Evolutionary conservation across 1,140 invertebrate species (phyloP).

Genomic region (Bicyclus anynana): DNA sequence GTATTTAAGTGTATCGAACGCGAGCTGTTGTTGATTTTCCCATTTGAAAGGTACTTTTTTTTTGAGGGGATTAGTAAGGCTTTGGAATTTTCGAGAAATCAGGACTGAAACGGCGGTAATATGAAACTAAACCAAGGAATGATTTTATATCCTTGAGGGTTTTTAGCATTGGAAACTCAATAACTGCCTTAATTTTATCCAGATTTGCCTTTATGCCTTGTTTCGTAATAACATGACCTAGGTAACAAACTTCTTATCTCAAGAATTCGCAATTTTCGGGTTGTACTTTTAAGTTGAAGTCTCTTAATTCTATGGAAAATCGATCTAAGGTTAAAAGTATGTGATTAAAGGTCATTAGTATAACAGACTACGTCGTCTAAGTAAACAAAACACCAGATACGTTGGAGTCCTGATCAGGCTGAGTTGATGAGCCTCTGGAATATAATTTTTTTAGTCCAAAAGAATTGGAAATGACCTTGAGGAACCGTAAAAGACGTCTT

Average conservation of each 20-base stretch:
- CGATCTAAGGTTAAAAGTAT: conserved; percentile 2
- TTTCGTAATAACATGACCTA: conserved; percentile 15
- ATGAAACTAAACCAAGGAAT: no score
- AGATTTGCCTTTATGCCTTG: conserved; percentile 14
- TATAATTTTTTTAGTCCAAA: conserved; percentile 39
- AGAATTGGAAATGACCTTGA: conserved; percentile 51
- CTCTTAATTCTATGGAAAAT: conserved; percentile 9
- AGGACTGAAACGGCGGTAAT: no score
- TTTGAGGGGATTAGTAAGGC: no score
- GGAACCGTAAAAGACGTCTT: conserved; percentile 51
- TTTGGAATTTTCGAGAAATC: no score
- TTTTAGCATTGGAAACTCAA: conserved; percentile 7
- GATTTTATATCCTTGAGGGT: background rate
- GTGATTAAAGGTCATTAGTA: conserved; percentile 3
- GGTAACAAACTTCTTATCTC: conserved; percentile 11
- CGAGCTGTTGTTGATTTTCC: no score
- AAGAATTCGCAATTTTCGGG: conserved; percentile 21
- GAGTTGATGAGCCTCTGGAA: conserved; percentile 65
- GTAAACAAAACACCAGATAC: conserved; percentile 53
- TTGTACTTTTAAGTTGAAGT: conserved; percentile 18
- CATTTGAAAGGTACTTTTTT: no score
- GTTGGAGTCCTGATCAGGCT: conserved; percentile 43
- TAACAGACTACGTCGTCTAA: conserved; percentile 61
- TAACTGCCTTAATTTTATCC: conserved; percentile 13
- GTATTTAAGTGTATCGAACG: no score